These are phyloP conservation scores for Stegodyphus mimosarum DNA, from an alignment of 1,140 invertebrate species.

Conservation along the genomic window DNA sequence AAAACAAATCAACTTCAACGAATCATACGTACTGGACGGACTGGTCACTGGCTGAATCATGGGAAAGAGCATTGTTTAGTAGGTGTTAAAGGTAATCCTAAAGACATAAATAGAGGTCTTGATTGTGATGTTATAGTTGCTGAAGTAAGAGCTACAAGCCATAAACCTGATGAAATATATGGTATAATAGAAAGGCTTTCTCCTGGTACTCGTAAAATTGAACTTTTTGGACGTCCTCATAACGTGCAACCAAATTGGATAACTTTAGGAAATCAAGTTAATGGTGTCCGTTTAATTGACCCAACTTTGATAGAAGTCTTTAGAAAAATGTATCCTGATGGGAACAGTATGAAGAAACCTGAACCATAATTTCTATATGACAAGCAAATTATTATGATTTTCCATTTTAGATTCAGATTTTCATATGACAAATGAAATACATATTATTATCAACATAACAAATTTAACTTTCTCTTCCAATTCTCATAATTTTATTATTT, in stretches of 20 bases:
- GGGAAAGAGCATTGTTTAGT: constrained; percentile 98
- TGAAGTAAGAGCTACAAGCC: constrained; percentile 95
- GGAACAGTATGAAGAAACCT: constrained; percentile 79
- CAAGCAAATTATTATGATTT: too few species aligned
- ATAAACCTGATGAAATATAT: constrained; percentile 99
- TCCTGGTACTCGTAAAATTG: constrained; percentile 93
- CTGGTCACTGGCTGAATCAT: constrained; percentile 98
- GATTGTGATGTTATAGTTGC: constrained; percentile 99
- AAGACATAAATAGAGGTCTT: constrained; percentile 86
- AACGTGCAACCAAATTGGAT: constrained; percentile 99
- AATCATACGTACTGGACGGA: constrained; percentile 95
- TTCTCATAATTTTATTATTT: too few species aligned
- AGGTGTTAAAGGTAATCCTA: constrained; percentile 94
- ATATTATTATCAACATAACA: too few species aligned
- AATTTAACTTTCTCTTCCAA: too few species aligned
- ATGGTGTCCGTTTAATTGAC: constrained; percentile 93
- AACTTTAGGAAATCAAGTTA: constrained; percentile 93
- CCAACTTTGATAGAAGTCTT: constrained; percentile 90
- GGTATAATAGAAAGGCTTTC: constrained; percentile 76
- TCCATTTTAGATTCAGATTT: too few species aligned
- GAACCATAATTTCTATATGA: too few species aligned
- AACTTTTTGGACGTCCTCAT: constrained; percentile 95
- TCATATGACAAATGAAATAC: too few species aligned
- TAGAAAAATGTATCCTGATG: constrained; percentile 92
- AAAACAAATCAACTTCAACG: constrained; percentile 98